Percentiles rank a stretch among this genome's conserved stretches.
These are phyloP conservation scores for Marronus borbonicus DNA, from an alignment of 2,888 invertebrate species.

Conservation along the genomic window DNA sequence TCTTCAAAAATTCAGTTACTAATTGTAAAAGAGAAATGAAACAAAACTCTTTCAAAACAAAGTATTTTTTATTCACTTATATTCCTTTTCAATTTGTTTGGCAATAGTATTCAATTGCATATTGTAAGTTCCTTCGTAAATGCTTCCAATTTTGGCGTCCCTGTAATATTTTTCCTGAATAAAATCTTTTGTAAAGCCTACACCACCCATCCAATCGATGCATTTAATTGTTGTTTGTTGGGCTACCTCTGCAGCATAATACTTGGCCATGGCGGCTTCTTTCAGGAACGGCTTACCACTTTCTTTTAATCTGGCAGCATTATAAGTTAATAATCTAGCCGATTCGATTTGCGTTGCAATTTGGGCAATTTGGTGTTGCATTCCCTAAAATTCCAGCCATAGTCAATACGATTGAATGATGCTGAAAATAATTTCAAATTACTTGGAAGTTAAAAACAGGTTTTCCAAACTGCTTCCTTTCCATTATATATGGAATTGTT, in stretches of 20 bases:
- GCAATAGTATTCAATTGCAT: constrained; percentile 98
- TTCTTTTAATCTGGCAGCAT: constrained; percentile 93
- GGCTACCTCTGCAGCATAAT: constrained; percentile 89
- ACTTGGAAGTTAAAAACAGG: constrained; percentile 93
- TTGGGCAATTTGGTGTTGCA: constrained; percentile 96
- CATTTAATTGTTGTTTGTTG: constrained; percentile 91
- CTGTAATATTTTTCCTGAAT: constrained; percentile 95
- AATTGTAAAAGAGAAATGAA: too few species aligned
- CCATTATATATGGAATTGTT: constrained; percentile 94
- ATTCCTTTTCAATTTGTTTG: constrained; percentile 86
- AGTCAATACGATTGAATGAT: not conserved
- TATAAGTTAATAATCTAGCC: constrained; percentile 92
- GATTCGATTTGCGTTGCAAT: constrained; percentile 91
- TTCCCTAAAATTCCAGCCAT: constrained; percentile 75
- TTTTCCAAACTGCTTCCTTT: constrained; percentile 95
- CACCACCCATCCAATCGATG: constrained; percentile 98
- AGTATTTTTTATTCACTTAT: constrained; percentile 52
- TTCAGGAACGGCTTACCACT: constrained; percentile 87
- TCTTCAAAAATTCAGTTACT: too few species aligned
- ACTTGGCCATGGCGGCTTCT: constrained; percentile 98
- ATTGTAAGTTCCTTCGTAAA: constrained; percentile 98
- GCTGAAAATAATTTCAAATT: not conserved
- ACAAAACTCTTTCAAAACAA: not conserved
- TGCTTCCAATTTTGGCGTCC: constrained; percentile 95
- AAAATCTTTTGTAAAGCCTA: constrained; percentile 96